phyloP scores from a whole-genome alignment of 2,797 vertebrate species.

The Myotis vivesi region DNA sequence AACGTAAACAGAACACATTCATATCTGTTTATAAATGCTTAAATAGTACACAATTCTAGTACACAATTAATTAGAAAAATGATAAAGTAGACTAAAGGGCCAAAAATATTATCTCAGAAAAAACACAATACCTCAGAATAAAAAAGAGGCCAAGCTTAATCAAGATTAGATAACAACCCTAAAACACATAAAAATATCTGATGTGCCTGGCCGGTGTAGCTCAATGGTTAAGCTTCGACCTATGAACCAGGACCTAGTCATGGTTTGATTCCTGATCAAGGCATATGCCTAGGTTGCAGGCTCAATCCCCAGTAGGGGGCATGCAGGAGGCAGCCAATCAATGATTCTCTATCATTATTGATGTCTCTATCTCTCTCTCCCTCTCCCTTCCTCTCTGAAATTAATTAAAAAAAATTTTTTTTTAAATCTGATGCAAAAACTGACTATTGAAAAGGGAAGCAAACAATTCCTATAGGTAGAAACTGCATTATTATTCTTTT shows the following conservation, averaged over 20 bases:
- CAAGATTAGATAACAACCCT: not conserved
- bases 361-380: too few species aligned
- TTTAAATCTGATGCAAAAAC: not conserved
- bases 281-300: too few species aligned
- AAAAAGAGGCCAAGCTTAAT: not conserved
- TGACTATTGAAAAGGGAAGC: not conserved
- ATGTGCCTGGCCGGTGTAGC: too few species aligned
- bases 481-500: slow-evolving; percentile 1
- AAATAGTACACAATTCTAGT: not conserved
- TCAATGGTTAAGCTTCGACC: too few species aligned
- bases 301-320: too few species aligned
- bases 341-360: too few species aligned
- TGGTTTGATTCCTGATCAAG: too few species aligned
- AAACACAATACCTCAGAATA: not conserved
- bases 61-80: not conserved
- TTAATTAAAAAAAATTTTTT: not conserved
- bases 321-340: too few species aligned
- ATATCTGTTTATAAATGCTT: not conserved
- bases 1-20: not conserved
- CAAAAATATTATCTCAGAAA: not conserved
- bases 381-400: too few species aligned
- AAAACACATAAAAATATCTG: not conserved
- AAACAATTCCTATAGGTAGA: not conserved
- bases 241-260: too few species aligned
- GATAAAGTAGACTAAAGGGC: not conserved